Percentiles rank a stretch among this genome's conserved stretches.
phyloP scores from a whole-genome alignment of 2,113 vertebrate species.

The Tilapia sparmanii region DNA sequence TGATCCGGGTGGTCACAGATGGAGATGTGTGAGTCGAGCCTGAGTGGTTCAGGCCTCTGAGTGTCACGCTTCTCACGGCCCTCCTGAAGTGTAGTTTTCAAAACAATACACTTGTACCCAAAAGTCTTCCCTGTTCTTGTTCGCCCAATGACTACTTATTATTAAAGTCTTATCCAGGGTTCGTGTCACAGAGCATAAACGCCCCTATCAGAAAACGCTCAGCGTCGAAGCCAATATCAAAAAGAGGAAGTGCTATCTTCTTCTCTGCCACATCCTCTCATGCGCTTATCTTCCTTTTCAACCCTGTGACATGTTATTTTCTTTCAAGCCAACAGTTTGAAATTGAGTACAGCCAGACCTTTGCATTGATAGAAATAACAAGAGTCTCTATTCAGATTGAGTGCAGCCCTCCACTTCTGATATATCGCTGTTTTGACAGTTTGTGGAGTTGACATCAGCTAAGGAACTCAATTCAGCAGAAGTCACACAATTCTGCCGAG shows the following conservation, averaged over 20 bases:
- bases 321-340: background rate
- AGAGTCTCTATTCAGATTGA: background rate
- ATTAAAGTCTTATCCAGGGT: background rate
- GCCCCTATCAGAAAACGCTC: background rate
- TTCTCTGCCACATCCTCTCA: conserved; percentile 41
- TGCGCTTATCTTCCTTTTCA: conserved; percentile 6
- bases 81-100: conserved; percentile 9
- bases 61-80: conserved; percentile 23
- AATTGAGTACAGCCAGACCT: background rate
- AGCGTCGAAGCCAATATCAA: background rate
- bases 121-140: background rate
- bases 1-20: conserved; percentile 20
- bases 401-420: background rate
- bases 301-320: conserved; percentile 19
- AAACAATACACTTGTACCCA: conserved; percentile 10
- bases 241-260: conserved; percentile 53
- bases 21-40: conserved; percentile 13
- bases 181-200: background rate
- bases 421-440: conserved; percentile 7
- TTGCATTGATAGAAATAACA: background rate
- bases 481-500: background rate
- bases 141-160: background rate
- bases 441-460: conserved; percentile 2
- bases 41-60: conserved; percentile 21
- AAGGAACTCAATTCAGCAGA: conserved; percentile 14